phyloP scores from a whole-genome alignment of 2,113 vertebrate species.

The Menura novaehollandiae region DNA sequence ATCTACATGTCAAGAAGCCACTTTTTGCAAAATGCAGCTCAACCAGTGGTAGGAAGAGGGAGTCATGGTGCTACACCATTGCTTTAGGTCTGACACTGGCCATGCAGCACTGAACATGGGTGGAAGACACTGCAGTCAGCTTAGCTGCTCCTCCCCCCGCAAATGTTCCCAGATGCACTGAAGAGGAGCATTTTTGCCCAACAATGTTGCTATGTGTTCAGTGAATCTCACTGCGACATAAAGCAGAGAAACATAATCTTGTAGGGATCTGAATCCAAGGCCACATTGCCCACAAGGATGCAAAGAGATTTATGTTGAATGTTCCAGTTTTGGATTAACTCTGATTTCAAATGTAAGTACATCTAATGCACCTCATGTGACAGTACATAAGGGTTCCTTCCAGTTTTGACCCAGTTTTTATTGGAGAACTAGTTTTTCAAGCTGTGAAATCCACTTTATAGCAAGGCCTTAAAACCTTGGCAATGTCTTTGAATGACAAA shows the following conservation, averaged over 20 bases:
- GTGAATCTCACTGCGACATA: background rate
- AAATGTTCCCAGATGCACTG: background rate
- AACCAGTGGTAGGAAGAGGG: background rate
- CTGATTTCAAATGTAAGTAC: background rate
- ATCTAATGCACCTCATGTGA: background rate
- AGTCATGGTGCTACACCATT: background rate
- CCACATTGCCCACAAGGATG: background rate
- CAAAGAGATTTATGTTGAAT: background rate
- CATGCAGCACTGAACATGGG: background rate
- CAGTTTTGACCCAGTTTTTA: conserved; percentile 6
- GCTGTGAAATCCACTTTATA: background rate
- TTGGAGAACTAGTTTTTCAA: conserved; percentile 13
- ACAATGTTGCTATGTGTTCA: background rate
- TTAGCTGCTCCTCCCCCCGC: background rate
- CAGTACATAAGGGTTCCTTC: background rate
- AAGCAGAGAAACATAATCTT: background rate
- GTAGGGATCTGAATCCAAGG: background rate
- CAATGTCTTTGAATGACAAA: conserved; percentile 51
- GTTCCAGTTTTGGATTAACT: background rate
- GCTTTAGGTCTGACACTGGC: background rate
- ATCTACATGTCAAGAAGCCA: background rate
- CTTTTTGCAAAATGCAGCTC: background rate
- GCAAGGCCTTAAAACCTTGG: conserved; percentile 18
- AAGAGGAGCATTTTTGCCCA: background rate
- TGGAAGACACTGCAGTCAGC: background rate